Conservation (phyloP, 2,797 vertebrate species). For the Thamnophis elegans region DNA sequence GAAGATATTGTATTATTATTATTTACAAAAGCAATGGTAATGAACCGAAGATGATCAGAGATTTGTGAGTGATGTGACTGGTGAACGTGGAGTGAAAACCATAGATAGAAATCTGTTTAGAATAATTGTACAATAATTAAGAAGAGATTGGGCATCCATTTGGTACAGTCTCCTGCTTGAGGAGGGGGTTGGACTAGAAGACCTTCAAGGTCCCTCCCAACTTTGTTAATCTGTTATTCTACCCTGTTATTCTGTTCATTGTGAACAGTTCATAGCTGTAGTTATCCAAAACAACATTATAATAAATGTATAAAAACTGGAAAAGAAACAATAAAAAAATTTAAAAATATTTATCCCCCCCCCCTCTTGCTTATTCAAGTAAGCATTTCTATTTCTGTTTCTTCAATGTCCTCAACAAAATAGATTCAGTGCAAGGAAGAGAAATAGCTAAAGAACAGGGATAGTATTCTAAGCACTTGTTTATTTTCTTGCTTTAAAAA, state of each 20-base stretch:
- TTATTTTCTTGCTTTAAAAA: slow-evolving; percentile 19
- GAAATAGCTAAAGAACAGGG: not conserved
- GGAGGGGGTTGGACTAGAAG: not conserved
- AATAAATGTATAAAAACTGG: not conserved
- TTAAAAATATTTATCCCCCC: not conserved
- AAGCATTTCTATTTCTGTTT: not conserved
- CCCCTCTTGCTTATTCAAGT: not conserved
- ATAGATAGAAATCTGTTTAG: not conserved
- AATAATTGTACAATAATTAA: not conserved
- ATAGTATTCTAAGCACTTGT: too few species aligned
- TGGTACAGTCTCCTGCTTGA: not conserved
- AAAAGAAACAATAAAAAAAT: not conserved
- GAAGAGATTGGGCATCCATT: not conserved
- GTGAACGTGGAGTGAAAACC: not conserved
- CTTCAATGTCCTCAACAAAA: not conserved
- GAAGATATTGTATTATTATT: not conserved
- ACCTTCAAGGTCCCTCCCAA: not conserved
- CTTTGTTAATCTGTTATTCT: not conserved
- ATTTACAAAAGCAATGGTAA: not conserved
- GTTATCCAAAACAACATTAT: not conserved
- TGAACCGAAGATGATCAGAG: not conserved
- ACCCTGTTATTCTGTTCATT: not conserved
- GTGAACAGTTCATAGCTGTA: not conserved
- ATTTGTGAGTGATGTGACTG: not conserved
- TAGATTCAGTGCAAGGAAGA: not conserved